These are phyloP conservation scores for Trimorus sp. DNA, from an alignment of 2,888 invertebrate genomes.

Conservation along the genomic window DNA sequence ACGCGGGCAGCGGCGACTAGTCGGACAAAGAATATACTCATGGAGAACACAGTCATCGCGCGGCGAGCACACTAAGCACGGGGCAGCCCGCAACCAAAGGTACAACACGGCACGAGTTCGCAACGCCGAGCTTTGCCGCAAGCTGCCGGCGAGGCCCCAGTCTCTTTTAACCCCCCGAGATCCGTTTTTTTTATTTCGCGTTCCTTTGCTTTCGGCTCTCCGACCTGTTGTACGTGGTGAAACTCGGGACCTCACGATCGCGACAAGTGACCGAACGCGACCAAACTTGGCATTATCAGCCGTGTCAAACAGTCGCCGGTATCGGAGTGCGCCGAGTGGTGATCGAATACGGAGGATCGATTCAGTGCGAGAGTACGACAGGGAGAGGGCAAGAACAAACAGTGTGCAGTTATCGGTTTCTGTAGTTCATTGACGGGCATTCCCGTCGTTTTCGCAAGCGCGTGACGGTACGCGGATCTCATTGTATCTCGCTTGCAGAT, in stretches of 20 bases:
- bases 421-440: conserved; percentile 64
- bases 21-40: conserved; percentile 80
- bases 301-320: conserved; percentile 37
- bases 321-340: conserved; percentile 51
- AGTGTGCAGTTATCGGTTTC: conserved; percentile 61
- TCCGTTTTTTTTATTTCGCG: conserved; percentile 37
- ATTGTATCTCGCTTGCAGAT: conserved; percentile 65
- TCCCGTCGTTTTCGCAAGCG: conserved; percentile 63
- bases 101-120: conserved; percentile 72
- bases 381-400: conserved; percentile 44
- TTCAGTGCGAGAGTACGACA: conserved; percentile 49
- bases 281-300: background rate
- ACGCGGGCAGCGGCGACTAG: conserved; percentile 81
- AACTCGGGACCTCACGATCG: conserved; percentile 34
- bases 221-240: background rate
- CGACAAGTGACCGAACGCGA: conserved; percentile 33
- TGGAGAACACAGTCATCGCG: conserved; percentile 80
- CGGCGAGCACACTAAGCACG: conserved; percentile 81
- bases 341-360: conserved; percentile 45
- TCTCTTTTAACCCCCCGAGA: conserved; percentile 15
- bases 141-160: conserved; percentile 46
- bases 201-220: conserved; percentile 16
- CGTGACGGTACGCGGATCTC: conserved; percentile 66
- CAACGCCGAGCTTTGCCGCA: conserved; percentile 55
- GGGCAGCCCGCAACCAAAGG: conserved; percentile 81